These are phyloP conservation scores for Acanthornis magna DNA, from an alignment of 2,797 vertebrate species.

Conservation along the genomic window DNA sequence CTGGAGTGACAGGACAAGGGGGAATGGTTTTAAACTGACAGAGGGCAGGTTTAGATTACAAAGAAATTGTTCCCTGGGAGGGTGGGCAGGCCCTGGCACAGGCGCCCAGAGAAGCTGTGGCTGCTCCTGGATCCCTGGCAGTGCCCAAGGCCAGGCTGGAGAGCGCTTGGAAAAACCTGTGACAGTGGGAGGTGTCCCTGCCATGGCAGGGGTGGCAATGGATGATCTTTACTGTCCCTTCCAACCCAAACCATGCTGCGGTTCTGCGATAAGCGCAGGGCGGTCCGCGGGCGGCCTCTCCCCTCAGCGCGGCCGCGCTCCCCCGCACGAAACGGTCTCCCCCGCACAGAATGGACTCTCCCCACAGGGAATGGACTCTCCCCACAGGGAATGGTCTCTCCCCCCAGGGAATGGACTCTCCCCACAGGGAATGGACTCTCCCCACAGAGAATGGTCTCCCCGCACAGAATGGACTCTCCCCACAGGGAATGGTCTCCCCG, in stretches of 20 bases:
- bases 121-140: background rate
- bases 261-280: accelerated
- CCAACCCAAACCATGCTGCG: accelerated
- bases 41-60: accelerated
- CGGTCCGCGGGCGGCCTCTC: background rate
- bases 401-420: too few species aligned
- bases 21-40: accelerated
- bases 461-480: too few species aligned
- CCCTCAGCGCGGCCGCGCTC: too few species aligned
- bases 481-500: too few species aligned
- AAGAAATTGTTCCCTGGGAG: accelerated
- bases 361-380: too few species aligned
- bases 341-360: too few species aligned
- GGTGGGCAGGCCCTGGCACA: accelerated
- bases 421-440: too few species aligned
- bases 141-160: background rate
- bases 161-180: accelerated
- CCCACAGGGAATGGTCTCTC: too few species aligned
- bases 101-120: accelerated
- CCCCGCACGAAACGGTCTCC: too few species aligned
- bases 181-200: background rate
- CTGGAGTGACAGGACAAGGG: background rate
- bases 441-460: too few species aligned
- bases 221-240: background rate
- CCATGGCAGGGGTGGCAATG: accelerated